Percentiles rank a stretch among this genome's conserved stretches.
These are phyloP conservation scores for Rapana venosa DNA, from an alignment of 2,888 invertebrate species.

Conservation along the genomic window DNA sequence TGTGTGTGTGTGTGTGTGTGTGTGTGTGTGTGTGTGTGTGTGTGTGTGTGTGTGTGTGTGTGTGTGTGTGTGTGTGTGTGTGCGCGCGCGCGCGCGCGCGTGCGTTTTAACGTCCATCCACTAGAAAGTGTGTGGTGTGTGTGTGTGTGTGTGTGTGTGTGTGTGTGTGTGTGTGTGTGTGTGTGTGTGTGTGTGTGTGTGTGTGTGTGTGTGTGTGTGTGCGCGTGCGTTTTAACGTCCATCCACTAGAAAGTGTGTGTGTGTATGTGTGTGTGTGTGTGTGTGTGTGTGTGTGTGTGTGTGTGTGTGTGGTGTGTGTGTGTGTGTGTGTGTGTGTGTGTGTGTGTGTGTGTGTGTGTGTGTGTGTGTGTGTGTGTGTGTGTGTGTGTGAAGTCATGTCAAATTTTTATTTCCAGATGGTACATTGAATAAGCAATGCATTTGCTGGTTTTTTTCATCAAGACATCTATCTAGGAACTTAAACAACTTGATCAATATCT, in stretches of 20 bases:
- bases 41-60: neutral
- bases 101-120: neutral
- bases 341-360: too few species aligned
- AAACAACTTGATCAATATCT: too few species aligned
- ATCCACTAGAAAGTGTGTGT: neutral
- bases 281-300: slow-evolving; percentile 8
- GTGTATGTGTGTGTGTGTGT: slow-evolving; percentile 4
- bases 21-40: neutral
- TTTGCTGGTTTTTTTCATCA: too few species aligned
- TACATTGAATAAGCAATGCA: too few species aligned
- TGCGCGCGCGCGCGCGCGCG: neutral
- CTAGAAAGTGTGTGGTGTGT: neutral
- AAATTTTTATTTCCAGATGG: too few species aligned
- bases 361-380: too few species aligned
- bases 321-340: too few species aligned
- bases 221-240: neutral
- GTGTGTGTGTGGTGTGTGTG: neutral
- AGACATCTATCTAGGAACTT: too few species aligned
- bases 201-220: neutral
- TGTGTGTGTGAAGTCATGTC: too few species aligned
- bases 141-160: slow-evolving; percentile 10
- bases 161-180: slow-evolving; percentile 2
- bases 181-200: neutral
- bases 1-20: neutral
- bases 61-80: neutral